Percentiles rank a stretch among this genome's conserved stretches.
phyloP scores from a whole-genome alignment of 2,113 vertebrate species.

The Hepsetus odoe region DNA sequence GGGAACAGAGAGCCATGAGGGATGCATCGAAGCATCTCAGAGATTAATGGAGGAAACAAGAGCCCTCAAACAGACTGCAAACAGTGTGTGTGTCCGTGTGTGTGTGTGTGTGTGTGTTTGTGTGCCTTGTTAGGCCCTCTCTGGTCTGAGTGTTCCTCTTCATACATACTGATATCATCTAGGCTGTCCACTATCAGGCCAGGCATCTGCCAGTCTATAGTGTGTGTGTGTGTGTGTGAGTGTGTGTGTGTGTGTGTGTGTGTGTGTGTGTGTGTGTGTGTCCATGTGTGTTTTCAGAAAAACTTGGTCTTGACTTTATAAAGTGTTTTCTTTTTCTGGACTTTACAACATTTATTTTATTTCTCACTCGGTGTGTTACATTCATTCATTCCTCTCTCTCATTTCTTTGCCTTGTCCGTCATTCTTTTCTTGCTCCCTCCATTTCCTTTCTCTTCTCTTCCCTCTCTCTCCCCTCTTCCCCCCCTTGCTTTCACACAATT shows the following conservation, averaged over 20 bases:
- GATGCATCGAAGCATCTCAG: neutral
- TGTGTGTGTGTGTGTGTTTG: neutral
- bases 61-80: constrained; percentile 7
- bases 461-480: too few relatives aligned
- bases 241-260: neutral
- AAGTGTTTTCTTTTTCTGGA: neutral
- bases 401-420: too few relatives aligned
- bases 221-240: neutral
- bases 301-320: neutral
- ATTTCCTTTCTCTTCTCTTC: too few relatives aligned
- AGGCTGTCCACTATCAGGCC: neutral
- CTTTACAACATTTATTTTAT: neutral
- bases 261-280: neutral
- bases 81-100: neutral
- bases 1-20: neutral
- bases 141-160: neutral
- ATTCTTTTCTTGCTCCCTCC: too few relatives aligned
- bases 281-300: neutral
- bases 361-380: neutral
- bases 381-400: too few relatives aligned
- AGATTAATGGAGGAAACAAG: constrained; percentile 12
- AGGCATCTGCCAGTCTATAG: constrained; percentile 1
- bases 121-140: neutral
- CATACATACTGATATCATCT: constrained; percentile 31
- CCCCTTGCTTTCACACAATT: too few relatives aligned